A percentile compares a stretch with the other conserved stretches of the same genome.
Conservation (phyloP, 2,797 vertebrate genomes). For the Falco peregrinus region DNA sequence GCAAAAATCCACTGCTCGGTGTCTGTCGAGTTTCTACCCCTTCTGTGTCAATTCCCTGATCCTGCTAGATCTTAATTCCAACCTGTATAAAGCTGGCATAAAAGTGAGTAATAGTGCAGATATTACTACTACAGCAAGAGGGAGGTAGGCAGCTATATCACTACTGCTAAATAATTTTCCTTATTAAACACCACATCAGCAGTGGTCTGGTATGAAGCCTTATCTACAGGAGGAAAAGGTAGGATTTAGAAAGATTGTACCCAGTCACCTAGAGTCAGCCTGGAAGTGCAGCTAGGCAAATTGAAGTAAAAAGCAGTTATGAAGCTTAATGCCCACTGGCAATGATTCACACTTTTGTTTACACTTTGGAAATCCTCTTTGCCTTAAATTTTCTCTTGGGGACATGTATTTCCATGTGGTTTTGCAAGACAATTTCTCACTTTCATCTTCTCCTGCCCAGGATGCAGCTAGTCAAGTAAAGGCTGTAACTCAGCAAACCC, state of each 20-base stretch:
- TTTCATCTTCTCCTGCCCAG: background rate
- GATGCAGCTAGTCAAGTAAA: background rate
- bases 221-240: background rate
- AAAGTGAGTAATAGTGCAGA: background rate
- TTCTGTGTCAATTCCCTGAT: background rate
- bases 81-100: background rate
- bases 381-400: background rate
- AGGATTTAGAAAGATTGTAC: background rate
- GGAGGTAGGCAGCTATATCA: background rate
- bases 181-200: background rate
- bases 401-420: background rate
- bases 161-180: background rate
- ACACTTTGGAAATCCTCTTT: constrained; percentile 1
- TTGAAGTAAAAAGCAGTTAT: background rate
- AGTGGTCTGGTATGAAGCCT: background rate
- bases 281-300: background rate
- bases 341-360: constrained; percentile 17
- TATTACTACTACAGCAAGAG: background rate
- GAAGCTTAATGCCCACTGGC: background rate
- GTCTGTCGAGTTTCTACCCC: background rate
- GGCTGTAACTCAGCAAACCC: background rate
- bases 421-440: constrained; percentile 3
- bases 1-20: background rate
- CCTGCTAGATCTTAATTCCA: background rate
- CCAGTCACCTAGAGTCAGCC: background rate